Evolutionary conservation across 1,140 invertebrate genomes (phyloP), one percentile per base, ranked within the genome.

Genomic region (Formica exsecta): DNA sequence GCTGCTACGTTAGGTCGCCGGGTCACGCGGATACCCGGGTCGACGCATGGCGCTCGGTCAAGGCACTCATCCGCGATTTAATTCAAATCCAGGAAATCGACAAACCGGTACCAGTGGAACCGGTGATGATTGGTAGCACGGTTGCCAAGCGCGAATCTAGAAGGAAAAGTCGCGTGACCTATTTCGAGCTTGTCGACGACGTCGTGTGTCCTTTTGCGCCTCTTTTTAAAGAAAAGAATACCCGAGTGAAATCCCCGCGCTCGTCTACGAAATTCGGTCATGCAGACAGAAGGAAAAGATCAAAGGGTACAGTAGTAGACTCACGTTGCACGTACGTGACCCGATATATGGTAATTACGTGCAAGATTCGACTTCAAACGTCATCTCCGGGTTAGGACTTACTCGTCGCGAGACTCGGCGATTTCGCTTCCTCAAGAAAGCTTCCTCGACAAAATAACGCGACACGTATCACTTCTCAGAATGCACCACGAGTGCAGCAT

Each of bases 1-100:
- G 64, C 75, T 61, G 85, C 85, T 89, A 90, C 90, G 84, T 87
- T 84, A 71, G 92, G 92, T 93, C 92, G 92, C 71, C 90, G 87
- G 93, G 93, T 94, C 93, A 94, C 91, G 88, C 88, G 91, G 90
- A 89, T 93, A 90, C 89, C 90, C 89, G 88, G 93, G 93, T 93
- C 92, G 91, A 89, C 88, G 92, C 89, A 92, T 93, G 93, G 64
- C 86, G 88, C 87, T 88, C 90, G 92, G 91, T 92, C 89, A 90
- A 92, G 89, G 83, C 76, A 83, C 81, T 86, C 85, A 64, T 73
- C 57, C 61, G 68, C 54, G 75, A 70, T 44, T 25, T 16, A 16
- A 32, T n/a, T 16, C 79, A 66, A 62, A 51, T 41, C 16, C 22
- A 25, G 44, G 54, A 32, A 51, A 64, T 76, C 36, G 32, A 25